Conservation (phyloP, 2,888 invertebrate genomes). For the Drosophila yooni region DNA sequence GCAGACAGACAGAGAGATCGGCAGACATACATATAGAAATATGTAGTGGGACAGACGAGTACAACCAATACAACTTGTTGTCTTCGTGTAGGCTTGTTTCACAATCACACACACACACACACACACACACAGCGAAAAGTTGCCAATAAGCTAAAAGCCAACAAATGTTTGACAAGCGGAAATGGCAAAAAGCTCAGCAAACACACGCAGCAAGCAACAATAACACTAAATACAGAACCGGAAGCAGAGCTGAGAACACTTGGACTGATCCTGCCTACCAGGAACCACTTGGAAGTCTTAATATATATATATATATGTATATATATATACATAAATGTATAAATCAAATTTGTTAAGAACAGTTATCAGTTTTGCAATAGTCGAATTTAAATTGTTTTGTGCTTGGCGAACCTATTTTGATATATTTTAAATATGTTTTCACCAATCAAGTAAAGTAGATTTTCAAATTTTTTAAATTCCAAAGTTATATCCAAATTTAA, state of each 20-base stretch:
- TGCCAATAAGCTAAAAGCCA: slow-evolving; percentile 78
- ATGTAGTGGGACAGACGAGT: slow-evolving; percentile 38
- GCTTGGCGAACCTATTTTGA: background rate
- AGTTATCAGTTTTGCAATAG: background rate
- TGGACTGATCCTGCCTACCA: slow-evolving; percentile 16
- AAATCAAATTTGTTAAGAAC: background rate
- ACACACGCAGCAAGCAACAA: slow-evolving; percentile 38
- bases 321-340: no score
- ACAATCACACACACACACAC: slow-evolving; percentile 50
- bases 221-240: slow-evolving; percentile 30
- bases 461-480: background rate
- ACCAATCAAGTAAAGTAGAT: background rate
- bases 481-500: background rate
- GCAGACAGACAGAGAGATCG: background rate
- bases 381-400: background rate
- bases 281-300: background rate
- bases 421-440: background rate
- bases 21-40: slow-evolving; percentile 12
- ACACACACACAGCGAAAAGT: slow-evolving; percentile 31
- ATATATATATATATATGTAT: background rate
- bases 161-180: slow-evolving; percentile 79
- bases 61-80: slow-evolving; percentile 51
- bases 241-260: slow-evolving; percentile 1
- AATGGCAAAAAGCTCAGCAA: slow-evolving; percentile 64
- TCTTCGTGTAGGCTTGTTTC: slow-evolving; percentile 72